Evolutionary conservation across 2,797 vertebrate genomes (phyloP).

Genomic region (Halcyon leucocephala): DNA sequence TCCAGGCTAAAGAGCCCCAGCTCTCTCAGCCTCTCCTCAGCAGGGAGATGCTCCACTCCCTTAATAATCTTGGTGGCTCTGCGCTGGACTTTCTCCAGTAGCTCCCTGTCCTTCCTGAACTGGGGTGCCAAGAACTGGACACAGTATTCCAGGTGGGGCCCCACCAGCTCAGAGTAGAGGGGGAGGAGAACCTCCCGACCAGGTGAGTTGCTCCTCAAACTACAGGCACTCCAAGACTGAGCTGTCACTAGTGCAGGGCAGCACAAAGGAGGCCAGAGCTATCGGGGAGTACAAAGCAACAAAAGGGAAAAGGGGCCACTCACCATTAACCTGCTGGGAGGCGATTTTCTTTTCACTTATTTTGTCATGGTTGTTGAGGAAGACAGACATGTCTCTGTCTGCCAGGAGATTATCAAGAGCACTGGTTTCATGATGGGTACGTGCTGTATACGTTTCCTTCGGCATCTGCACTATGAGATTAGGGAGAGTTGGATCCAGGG

Average conservation of each 20-base stretch:
- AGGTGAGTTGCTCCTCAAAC: background rate
- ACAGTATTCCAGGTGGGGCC: too few species aligned
- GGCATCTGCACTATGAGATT: slow-evolving; percentile 81
- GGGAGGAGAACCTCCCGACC: too few species aligned
- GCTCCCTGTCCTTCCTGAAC: too few species aligned
- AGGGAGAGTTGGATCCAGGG: slow-evolving; percentile 82
- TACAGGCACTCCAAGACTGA: background rate
- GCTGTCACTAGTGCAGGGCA: background rate
- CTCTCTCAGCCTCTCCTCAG: too few species aligned
- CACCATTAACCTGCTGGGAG: slow-evolving; percentile 80
- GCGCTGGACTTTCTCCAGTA: too few species aligned
- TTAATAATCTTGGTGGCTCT: too few species aligned
- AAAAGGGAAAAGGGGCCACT: slow-evolving; percentile 43
- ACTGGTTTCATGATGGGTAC: slow-evolving; percentile 71
- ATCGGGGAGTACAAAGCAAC: background rate
- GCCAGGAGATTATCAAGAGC: slow-evolving; percentile 80
- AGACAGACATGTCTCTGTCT: slow-evolving; percentile 80
- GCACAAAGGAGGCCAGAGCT: background rate
- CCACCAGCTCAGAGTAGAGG: too few species aligned
- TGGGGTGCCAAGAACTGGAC: too few species aligned
- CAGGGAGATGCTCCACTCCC: too few species aligned
- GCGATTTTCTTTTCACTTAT: slow-evolving; percentile 67
- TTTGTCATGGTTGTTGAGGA: slow-evolving; percentile 81
- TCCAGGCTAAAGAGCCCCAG: too few species aligned
- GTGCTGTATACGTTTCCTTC: slow-evolving; percentile 74